Conservation (phyloP, 2,797 vertebrate genomes). For the Rhincodon typus region DNA sequence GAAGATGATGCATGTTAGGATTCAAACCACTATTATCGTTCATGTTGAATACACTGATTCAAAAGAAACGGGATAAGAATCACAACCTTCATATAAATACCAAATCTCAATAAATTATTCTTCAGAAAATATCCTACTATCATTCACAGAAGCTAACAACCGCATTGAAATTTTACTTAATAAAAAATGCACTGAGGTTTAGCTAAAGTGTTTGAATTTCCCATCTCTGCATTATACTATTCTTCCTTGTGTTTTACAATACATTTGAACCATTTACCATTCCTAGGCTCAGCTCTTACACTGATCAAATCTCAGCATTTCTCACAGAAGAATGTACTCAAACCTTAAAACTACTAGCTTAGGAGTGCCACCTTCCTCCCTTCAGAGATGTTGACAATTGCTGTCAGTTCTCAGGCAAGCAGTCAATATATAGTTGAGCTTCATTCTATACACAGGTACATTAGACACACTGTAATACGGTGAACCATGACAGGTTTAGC, state of each 20-base stretch:
- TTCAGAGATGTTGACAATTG: constrained; percentile 41
- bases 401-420: constrained; percentile 41
- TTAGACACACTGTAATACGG: constrained; percentile 47
- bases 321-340: constrained; percentile 36
- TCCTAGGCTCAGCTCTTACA: constrained; percentile 42
- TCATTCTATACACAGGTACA: constrained; percentile 48
- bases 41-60: background rate
- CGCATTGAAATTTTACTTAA: background rate
- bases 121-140: background rate
- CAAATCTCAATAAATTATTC: background rate
- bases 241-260: background rate
- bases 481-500: constrained; percentile 51
- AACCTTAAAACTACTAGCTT: constrained; percentile 41
- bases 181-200: background rate
- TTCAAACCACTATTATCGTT: background rate
- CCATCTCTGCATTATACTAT: background rate
- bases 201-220: background rate
- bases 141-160: background rate
- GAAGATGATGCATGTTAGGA: background rate
- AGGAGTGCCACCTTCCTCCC: constrained; percentile 39
- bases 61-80: background rate
- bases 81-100: background rate
- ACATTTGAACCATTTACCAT: constrained; percentile 41
- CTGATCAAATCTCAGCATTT: constrained; percentile 42
- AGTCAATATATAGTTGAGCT: constrained; percentile 44